Evolutionary conservation across 2,113 vertebrate genomes (phyloP).

Genomic region (Pardalotus punctatus): DNA sequence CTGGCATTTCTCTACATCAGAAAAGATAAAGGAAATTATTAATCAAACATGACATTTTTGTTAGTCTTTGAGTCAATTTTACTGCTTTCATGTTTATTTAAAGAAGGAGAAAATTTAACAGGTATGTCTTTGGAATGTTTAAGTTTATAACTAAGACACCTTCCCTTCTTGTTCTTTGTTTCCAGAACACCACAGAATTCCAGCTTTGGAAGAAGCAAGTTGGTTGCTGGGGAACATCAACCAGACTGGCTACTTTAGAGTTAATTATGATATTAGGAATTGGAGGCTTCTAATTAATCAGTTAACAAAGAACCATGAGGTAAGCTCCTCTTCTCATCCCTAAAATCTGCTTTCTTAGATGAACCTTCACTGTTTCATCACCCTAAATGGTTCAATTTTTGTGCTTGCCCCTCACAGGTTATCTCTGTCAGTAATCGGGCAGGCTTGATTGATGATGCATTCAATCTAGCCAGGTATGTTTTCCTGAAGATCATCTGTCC

Average conservation of each 20-base stretch:
- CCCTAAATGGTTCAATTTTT: constrained; percentile 55
- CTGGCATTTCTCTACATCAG: background rate
- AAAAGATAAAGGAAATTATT: background rate
- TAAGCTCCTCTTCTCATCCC: constrained; percentile 64
- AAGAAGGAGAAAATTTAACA: background rate
- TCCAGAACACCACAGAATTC: constrained; percentile 86
- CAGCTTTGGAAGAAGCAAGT: constrained; percentile 78
- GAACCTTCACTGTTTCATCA: constrained; percentile 34
- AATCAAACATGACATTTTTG: background rate
- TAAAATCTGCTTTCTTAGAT: constrained; percentile 26
- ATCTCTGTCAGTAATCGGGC: constrained; percentile 96
- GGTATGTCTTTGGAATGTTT: background rate
- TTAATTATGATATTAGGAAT: constrained; percentile 97
- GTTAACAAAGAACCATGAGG: constrained; percentile 86
- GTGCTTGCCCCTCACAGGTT: constrained; percentile 75
- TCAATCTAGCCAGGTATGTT: constrained; percentile 95
- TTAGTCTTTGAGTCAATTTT: background rate
- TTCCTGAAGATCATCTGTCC: constrained; percentile 43
- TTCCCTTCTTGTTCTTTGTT: constrained; percentile 25
- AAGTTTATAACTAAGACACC: background rate
- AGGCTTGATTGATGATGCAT: constrained; percentile 93
- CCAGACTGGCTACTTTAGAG: constrained; percentile 96
- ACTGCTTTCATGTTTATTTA: background rate
- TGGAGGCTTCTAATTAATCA: constrained; percentile 94
- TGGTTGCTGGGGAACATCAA: constrained; percentile 98